A percentile compares a stretch with the other conserved stretches of the same genome.
Evolutionary conservation across 2,797 vertebrate genomes (phyloP).

Genomic region (Chaunax sp.): DNA sequence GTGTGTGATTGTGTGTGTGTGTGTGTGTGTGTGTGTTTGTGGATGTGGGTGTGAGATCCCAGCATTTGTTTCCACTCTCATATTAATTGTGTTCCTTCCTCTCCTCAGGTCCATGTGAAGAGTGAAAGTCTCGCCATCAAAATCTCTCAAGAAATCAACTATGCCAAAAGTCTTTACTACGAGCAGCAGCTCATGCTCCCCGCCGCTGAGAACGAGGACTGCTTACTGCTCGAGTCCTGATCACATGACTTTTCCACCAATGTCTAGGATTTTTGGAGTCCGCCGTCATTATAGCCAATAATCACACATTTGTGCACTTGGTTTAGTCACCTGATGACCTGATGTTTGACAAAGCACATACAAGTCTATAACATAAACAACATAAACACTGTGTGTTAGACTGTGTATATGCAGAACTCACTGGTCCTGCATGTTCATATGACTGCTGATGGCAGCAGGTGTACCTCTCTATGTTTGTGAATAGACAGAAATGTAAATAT

Average conservation of each 20-base stretch:
- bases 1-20: too few relatives aligned
- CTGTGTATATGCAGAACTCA: constrained; percentile 49
- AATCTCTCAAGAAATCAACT: constrained; percentile 98
- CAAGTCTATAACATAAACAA: constrained; percentile 22
- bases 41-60: too few relatives aligned
- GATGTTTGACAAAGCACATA: constrained; percentile 61
- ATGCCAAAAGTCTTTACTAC: constrained; percentile 98
- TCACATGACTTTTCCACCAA: not conserved
- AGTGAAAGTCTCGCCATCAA: constrained; percentile 92
- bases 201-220: constrained; percentile 88
- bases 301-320: not conserved
- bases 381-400: constrained; percentile 57
- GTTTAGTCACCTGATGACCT: constrained; percentile 22
- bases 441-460: constrained; percentile 29
- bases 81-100: not conserved
- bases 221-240: constrained; percentile 90
- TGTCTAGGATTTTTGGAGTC: constrained; percentile 27
- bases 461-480: constrained; percentile 69
- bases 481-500: constrained; percentile 74
- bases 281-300: constrained; percentile 24
- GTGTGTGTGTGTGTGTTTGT: too few relatives aligned
- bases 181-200: constrained; percentile 98
- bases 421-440: constrained; percentile 77
- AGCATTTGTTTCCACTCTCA: too few relatives aligned
- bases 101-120: constrained; percentile 91